Evolutionary conservation across 2,888 invertebrate species (phyloP).

Genomic region (Ochropleura plecta): DNA sequence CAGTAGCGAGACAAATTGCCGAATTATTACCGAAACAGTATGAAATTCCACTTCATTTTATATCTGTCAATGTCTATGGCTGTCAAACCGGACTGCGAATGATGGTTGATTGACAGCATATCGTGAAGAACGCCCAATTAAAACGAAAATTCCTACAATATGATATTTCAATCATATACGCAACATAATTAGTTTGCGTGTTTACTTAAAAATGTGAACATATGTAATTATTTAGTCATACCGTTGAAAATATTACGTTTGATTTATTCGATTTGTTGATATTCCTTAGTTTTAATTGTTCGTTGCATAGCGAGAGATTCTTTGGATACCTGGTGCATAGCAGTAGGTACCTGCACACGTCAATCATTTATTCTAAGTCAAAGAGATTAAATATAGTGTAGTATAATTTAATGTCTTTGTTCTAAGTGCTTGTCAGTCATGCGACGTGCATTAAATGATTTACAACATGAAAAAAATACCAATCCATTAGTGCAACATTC

Average conservation of each 20-base stretch:
- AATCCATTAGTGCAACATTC: not conserved
- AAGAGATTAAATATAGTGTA: too few relatives aligned
- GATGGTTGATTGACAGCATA: constrained; percentile 61
- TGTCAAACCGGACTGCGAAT: constrained; percentile 45
- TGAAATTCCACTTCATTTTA: constrained; percentile 40
- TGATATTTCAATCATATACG: constrained; percentile 63
- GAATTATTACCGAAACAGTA: constrained; percentile 48
- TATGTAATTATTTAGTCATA: constrained; percentile 63
- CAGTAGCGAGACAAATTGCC: constrained; percentile 59
- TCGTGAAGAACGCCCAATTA: constrained; percentile 60
- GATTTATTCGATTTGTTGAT: constrained; percentile 54
- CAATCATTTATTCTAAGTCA: constrained; percentile 27
- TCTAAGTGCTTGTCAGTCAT: constrained; percentile 11
- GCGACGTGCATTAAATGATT: constrained; percentile 31
- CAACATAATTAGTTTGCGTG: constrained; percentile 61
- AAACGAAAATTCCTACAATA: constrained; percentile 54
- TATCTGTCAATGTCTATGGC: constrained; percentile 56
- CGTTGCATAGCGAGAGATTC: constrained; percentile 37
- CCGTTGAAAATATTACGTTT: constrained; percentile 62
- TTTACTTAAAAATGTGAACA: constrained; percentile 57
- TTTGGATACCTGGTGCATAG: constrained; percentile 22
- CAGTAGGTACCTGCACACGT: constrained; percentile 6
- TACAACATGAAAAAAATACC: constrained; percentile 10
- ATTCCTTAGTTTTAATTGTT: constrained; percentile 48
- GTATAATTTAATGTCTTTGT: too few relatives aligned